Evolutionary conservation across 2,797 vertebrate genomes (phyloP), one percentile per base, ranked within the genome.

Genomic region (Australoheros facetus): DNA sequence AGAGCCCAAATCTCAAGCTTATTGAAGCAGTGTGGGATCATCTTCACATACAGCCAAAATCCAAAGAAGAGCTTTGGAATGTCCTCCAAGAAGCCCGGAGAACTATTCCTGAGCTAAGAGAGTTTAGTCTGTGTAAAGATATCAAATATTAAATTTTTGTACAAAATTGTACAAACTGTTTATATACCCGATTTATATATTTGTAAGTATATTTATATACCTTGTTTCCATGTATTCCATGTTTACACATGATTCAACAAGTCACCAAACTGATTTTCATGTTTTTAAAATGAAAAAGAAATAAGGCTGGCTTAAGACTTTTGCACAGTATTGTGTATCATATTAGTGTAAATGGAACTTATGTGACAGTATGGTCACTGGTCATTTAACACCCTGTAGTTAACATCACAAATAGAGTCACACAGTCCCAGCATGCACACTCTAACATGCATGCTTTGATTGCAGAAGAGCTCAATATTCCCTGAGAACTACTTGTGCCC

Each of bases 371-470:
- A 51, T 42, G 74, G 73, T 78, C 76, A 77, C 5, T 72, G 30
- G 73, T 77, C 73, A 81, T 75, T 72, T 73, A 73, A 82, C 56
- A 79, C 54, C 54, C 17, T 37, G 28, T 9, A 39, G 58, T 32
- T 72, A 79, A 72, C 60, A 55, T 10, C 57, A 64, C 45, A 45
- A 56, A 39, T 71, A 72, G 13, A 62, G n/a, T 62, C 30, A 56
- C 28, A 71, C 28, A 71, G 60, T 81, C 69, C 9, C 23, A 62
- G 59, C n/a, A 42, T 62, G 59, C 59, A 42, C n/a, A 62, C 55
- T 86, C 2, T 77, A 66, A 87, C 32, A 53, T 30, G 30, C 84
- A 88, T 88, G 85, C 81, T 71, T 10, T 21, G 30, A 76, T 71
- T 69, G 80, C 56, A 70, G 69, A 74, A 30, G 66, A 13, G 56